These are phyloP conservation scores for Tetrapedia diversipes DNA, from an alignment of 2,888 invertebrate species.

Conservation along the genomic window DNA sequence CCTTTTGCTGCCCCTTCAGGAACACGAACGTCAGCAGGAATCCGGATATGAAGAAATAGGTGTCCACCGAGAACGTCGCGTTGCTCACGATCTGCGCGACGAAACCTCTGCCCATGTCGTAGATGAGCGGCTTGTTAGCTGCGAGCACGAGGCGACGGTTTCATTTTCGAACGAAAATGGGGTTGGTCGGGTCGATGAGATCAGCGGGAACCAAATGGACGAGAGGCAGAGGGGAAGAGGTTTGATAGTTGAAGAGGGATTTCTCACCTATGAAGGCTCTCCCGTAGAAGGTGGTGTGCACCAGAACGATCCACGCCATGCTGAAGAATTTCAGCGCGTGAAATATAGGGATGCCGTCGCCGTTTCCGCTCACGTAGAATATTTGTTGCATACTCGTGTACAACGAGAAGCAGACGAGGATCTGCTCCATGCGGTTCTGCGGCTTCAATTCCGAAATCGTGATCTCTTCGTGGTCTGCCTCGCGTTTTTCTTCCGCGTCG, in stretches of 20 bases:
- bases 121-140: constrained; percentile 81
- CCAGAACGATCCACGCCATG: constrained; percentile 85
- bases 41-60: constrained; percentile 83
- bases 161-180: background rate
- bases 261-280: constrained; percentile 78
- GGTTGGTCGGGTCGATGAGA: no score
- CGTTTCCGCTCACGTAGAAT: constrained; percentile 78
- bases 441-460: constrained; percentile 49
- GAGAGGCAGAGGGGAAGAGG: no score
- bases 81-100: constrained; percentile 82
- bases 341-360: constrained; percentile 81
- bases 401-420: constrained; percentile 83
- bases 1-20: constrained; percentile 36
- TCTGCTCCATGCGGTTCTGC: constrained; percentile 66
- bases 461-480: constrained; percentile 61
- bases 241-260: no score
- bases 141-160: background rate
- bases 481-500: constrained; percentile 54
- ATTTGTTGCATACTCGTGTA: constrained; percentile 83
- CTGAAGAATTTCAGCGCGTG: constrained; percentile 84
- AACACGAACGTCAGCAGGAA: constrained; percentile 76
- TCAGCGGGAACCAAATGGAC: no score
- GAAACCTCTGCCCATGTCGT: constrained; percentile 76
- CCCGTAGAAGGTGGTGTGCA: constrained; percentile 83
- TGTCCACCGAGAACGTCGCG: constrained; percentile 83